phyloP scores from a whole-genome alignment of 2,113 vertebrate genomes.

The Pelusios castaneus region DNA sequence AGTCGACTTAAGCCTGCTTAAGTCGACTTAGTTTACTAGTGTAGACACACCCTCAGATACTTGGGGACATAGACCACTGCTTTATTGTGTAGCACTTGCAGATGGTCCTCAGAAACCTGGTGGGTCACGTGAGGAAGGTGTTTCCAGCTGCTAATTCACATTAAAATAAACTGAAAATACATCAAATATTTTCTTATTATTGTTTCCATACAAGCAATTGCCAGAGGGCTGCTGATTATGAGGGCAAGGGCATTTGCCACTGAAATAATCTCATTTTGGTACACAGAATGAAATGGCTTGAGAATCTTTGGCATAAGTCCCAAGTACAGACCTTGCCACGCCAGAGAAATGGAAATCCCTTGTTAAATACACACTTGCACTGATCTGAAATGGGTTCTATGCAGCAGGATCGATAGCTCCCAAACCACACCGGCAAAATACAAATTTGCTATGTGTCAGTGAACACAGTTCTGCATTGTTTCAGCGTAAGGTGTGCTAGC shows the following conservation, averaged over 20 bases:
- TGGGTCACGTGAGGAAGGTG: neutral
- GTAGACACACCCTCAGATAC: too few relatives aligned
- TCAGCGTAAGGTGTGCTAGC: neutral
- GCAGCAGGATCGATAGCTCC: neutral
- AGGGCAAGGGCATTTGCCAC: neutral
- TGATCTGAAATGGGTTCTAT: neutral
- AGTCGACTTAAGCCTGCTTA: too few relatives aligned
- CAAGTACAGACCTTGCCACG: too few relatives aligned
- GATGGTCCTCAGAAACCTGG: neutral
- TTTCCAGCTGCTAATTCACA: neutral
- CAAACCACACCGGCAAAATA: neutral
- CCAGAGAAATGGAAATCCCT: neutral
- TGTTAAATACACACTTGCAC: neutral
- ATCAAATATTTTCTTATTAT: neutral
- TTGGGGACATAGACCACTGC: neutral
- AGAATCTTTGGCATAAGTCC: too few relatives aligned
- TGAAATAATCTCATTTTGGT: neutral
- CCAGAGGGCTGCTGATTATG: neutral
- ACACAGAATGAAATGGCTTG: neutral
- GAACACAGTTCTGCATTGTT: neutral
- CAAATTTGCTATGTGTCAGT: neutral
- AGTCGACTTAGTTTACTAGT: too few relatives aligned
- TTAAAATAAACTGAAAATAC: neutral
- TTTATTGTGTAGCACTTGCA: neutral
- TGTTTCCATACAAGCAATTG: neutral